Base-by-base conservation (phyloP, 2,797 vertebrate genomes). In the Enteromius thamalakanensis region DNA sequence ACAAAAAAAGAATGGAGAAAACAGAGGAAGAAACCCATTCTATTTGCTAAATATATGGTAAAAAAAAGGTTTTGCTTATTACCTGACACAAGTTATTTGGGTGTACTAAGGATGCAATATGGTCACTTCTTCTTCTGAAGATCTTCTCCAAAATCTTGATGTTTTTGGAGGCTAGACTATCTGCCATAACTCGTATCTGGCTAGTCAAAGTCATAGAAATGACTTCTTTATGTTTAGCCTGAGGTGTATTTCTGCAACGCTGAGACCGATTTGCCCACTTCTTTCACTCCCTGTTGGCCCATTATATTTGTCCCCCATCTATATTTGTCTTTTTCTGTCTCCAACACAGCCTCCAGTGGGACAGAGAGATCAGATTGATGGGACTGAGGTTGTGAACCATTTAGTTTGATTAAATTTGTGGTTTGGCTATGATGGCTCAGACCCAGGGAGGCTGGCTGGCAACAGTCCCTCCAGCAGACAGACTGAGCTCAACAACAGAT, bases 401-500 rank as follows among this genome's bases (percentile, higher is more conserved):
- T 86, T 85, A 75, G 76, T 74, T 58, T 81, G 75, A 89, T 87
- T 84, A 84, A 79, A 79, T 82, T 80, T 75, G 65, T 60, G 87
- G 85, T 84, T 79, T 70, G 79, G 65, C 74, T 82, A 79, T 58
- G 32, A 76, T 79, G 82, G 70, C 60, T 75, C 87, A 88, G 89
- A 92, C 88, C 91, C 90, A 89, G 0, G 55, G 85, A 84, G 84
- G 85, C 88, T 90, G 87, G 91, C 86, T 85, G 85, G 67, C 82
- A 71, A 76, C 47, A 40, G 76, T 85, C 90, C 67, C 87, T 82
- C 23, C 60, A 64, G 87, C 91, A 94, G 92, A 94, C 93, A 91
- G 90, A 23, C 84, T 85, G 79, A 90, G 90, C 90, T 91, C 85
- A 88, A 82, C 83, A 65, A 82, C 89, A 90, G 92, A 90, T 94